Conservation (phyloP, 2,797 vertebrate species). For the Rallus crepitans region DNA sequence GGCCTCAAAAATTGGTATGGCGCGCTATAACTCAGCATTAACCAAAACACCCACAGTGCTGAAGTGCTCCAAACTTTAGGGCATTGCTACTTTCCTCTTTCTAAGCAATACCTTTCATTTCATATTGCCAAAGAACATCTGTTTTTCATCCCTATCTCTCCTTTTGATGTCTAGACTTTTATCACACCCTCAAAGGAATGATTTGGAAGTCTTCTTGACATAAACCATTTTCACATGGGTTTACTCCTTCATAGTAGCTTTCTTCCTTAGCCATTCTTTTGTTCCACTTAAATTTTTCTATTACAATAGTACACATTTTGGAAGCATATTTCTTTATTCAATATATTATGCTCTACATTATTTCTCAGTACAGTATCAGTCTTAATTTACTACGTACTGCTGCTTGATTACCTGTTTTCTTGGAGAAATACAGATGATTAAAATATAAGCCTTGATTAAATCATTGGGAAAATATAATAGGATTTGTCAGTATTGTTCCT, state of each 20-base stretch:
- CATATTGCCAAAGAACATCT: neutral
- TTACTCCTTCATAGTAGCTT: neutral
- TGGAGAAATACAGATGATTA: neutral
- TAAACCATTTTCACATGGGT: rapidly evolving
- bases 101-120: neutral
- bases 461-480: neutral
- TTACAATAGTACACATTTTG: rapidly evolving
- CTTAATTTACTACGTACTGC: neutral
- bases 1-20: neutral
- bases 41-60: neutral
- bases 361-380: neutral
- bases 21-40: neutral
- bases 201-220: neutral
- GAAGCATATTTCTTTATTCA: neutral
- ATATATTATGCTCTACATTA: neutral
- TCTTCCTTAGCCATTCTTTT: neutral
- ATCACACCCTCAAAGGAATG: neutral
- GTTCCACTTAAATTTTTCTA: neutral
- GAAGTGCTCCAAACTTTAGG: neutral
- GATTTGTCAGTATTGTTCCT: neutral
- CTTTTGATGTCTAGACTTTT: neutral
- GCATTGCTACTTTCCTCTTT: neutral
- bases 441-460: neutral
- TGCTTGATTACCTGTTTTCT: neutral
- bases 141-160: neutral